These are phyloP conservation scores for Oncorhynchus kisutch DNA, from an alignment of 2,113 vertebrate genomes.

Conservation along the genomic window DNA sequence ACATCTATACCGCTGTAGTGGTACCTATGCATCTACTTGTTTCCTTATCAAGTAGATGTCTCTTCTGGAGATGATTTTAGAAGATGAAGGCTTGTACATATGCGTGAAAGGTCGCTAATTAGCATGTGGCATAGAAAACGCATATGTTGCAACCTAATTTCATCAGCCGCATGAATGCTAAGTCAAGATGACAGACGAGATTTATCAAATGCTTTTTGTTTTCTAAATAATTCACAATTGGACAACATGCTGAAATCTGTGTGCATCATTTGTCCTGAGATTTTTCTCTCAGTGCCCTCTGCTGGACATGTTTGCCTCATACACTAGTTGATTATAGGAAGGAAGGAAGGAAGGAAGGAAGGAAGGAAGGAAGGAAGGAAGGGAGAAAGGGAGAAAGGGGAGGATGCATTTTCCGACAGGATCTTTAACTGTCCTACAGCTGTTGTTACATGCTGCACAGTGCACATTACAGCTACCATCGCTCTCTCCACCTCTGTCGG, in stretches of 20 bases:
- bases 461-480: neutral
- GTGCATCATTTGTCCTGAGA: neutral
- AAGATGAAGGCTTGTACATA: neutral
- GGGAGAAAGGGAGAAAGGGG: too few relatives aligned
- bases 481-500: neutral
- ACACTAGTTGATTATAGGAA: too few relatives aligned
- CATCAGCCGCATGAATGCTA: neutral
- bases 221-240: neutral
- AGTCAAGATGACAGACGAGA: neutral
- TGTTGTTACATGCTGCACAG: too few relatives aligned
- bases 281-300: neutral
- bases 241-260: neutral
- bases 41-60: neutral
- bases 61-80: neutral
- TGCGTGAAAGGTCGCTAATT: neutral
- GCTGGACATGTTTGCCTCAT: neutral
- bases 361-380: too few relatives aligned
- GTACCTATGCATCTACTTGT: neutral
- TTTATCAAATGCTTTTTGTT: neutral
- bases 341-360: too few relatives aligned
- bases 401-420: too few relatives aligned
- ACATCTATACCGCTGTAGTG: neutral
- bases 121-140: neutral
- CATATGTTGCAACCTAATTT: neutral
- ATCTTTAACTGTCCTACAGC: too few relatives aligned